These are phyloP conservation scores for Catocala fraxini DNA, from an alignment of 2,888 invertebrate species.

Conservation along the genomic window DNA sequence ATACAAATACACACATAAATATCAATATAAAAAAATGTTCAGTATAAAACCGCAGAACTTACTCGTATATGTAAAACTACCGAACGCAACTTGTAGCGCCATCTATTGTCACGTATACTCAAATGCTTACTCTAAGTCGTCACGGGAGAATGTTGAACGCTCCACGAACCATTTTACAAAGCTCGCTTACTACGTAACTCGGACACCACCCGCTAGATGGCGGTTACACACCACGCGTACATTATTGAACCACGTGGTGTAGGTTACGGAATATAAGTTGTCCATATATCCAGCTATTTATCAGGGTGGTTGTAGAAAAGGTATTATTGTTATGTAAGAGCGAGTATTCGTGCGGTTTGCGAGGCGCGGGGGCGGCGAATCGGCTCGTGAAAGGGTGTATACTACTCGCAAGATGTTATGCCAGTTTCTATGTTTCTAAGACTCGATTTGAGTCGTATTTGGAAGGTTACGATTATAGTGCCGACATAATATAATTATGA, in stretches of 20 bases:
- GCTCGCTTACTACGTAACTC: conserved; percentile 47
- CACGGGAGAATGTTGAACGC: conserved; percentile 27
- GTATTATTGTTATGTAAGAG: conserved; percentile 86
- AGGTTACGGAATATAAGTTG: conserved; percentile 47
- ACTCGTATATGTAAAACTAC: conserved; percentile 15
- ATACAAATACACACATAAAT: conserved; percentile 30
- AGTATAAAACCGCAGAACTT: too few relatives aligned
- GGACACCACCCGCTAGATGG: conserved; percentile 78
- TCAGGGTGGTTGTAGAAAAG: conserved; percentile 61
- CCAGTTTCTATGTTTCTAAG: conserved; percentile 75
- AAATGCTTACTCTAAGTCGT: conserved; percentile 20
- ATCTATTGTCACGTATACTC: conserved; percentile 54
- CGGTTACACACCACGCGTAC: conserved; percentile 59
- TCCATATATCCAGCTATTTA: conserved; percentile 52
- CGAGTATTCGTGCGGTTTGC: conserved; percentile 81
- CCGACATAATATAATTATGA: conserved; percentile 39
- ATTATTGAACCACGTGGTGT: conserved; percentile 84
- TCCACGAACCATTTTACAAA: conserved; percentile 41
- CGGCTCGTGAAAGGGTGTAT: conserved; percentile 78
- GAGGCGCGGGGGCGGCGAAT: conserved; percentile 68
- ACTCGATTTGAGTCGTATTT: conserved; percentile 73
- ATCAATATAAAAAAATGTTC: conserved; percentile 32
- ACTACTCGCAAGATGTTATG: conserved; percentile 72
- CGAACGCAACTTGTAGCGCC: conserved; percentile 61
- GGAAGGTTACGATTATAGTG: conserved; percentile 60